Evolutionary conservation across 2,797 vertebrate species (phyloP), one percentile per base, ranked within the genome.

Genomic region (Poecilia velifera): DNA sequence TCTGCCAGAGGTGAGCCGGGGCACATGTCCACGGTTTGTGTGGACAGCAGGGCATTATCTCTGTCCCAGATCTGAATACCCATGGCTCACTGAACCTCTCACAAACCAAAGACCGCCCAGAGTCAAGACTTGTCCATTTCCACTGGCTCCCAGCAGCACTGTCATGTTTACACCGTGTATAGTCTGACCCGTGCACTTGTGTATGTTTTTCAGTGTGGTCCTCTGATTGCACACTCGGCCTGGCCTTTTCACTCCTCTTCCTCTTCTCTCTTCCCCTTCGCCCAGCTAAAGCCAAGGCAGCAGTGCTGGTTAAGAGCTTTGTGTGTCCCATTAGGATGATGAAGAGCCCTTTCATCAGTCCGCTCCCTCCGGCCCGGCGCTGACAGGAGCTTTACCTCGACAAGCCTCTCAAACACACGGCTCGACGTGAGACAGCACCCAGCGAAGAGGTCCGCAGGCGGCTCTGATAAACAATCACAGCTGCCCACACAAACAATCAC

Each of bases 311-410:
- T 95, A 95, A 95, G 93, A 95, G 94, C 92, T 93, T 93, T 95
- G 93, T 94, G 93, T 94, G 93, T 95, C 94, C 91, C 94, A 95
- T 96, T 96, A 96, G 93, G 93, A 95, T 95, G 95, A 96, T 96
- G 95, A 96, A 96, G 94, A 95, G 94, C 91, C 89, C 93, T 95
- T 95, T 96, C 95, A 96, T 96, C 94, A 94, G 92, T 82, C 77
- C 90, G 87, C 91, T 94, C 93, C 95, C 95, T 94, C 91, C 79
- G 89, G 95, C 93, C 88, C 91, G 88, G 83, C 90, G 79, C 89
- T 95, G 95, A 95, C 94, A 95, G 91, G 94, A 94, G 94, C 95
- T 95, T 95, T 95, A 96, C 95, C 92, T 95, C 91, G 89, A 95
- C 93, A 93, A 95, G 93, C 87, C 90, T 94, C 94, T 94, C 91